Percentiles rank a stretch among this genome's conserved stretches.
Evolutionary conservation across 2,113 vertebrate genomes (phyloP).

Genomic region (Hypocryptadius cinnamomeus): DNA sequence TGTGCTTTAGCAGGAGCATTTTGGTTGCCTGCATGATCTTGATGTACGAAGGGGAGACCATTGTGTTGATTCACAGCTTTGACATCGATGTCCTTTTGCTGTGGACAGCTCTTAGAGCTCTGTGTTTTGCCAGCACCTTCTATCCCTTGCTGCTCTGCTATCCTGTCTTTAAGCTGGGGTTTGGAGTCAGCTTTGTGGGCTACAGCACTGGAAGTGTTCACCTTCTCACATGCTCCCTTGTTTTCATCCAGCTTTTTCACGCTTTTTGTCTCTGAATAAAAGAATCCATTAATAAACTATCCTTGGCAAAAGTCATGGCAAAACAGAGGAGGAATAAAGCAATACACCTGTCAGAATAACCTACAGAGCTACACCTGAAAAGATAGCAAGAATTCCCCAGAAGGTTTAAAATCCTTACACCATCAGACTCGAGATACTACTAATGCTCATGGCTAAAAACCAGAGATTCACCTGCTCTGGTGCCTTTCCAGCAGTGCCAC

Average conservation of each 20-base stretch:
- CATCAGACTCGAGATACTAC: not conserved
- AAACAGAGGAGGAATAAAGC: not conserved
- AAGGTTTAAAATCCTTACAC: not conserved
- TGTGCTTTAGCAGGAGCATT: not conserved
- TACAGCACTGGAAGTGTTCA: not conserved
- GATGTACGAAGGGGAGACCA: not conserved
- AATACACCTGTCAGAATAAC: not conserved
- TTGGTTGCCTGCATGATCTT: not conserved
- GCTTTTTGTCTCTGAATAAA: constrained; percentile 30
- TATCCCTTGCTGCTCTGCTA: not conserved
- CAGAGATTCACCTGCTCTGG: not conserved
- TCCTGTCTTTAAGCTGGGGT: not conserved
- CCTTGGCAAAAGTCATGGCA: not conserved
- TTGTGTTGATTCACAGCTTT: constrained; percentile 1
- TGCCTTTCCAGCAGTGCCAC: not conserved
- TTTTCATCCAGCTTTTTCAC: constrained; percentile 16
- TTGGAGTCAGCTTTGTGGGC: not conserved
- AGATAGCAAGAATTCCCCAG: not conserved
- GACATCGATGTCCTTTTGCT: not conserved
- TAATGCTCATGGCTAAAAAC: not conserved
- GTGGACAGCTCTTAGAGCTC: not conserved
- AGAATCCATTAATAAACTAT: not conserved
- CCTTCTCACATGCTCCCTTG: constrained; percentile 6
- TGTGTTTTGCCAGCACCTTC: not conserved
- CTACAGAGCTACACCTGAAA: not conserved